phyloP scores from a whole-genome alignment of 2,113 vertebrate species.

The Myxocyprinus asiaticus region DNA sequence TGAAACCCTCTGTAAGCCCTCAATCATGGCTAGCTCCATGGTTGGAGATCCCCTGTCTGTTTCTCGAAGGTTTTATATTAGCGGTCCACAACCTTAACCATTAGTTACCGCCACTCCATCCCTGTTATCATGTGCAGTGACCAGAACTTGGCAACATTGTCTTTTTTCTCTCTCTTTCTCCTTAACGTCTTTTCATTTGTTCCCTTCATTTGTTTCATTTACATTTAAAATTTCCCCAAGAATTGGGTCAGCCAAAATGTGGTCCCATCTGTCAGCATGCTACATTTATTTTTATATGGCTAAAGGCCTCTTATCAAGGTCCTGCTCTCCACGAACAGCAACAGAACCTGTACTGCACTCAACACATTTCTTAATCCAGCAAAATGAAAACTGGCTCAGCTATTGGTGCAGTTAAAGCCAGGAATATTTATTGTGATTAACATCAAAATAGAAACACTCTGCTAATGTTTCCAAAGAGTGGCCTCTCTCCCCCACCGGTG shows the following conservation, averaged over 20 bases:
- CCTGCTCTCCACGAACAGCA: slow-evolving; percentile 45
- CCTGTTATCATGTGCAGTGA: not conserved
- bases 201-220: slow-evolving; percentile 58
- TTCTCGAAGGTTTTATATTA: too few relatives aligned
- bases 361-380: slow-evolving; percentile 26
- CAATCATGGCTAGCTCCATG: not conserved
- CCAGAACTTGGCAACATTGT: not conserved
- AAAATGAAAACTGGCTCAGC: slow-evolving; percentile 10
- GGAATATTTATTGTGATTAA: slow-evolving; percentile 29
- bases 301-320: slow-evolving; percentile 47
- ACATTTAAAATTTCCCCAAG: slow-evolving; percentile 61
- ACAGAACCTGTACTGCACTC: slow-evolving; percentile 41
- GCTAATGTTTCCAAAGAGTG: slow-evolving; percentile 29
- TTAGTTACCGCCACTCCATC: too few relatives aligned
- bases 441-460: slow-evolving; percentile 29
- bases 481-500: not conserved
- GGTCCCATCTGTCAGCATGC: slow-evolving; percentile 54
- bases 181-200: not conserved
- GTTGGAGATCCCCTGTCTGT: not conserved
- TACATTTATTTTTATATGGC: slow-evolving; percentile 67
- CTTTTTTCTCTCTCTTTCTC: slow-evolving; percentile 17
- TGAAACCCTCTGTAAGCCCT: not conserved
- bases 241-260: slow-evolving; percentile 72
- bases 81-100: too few relatives aligned
- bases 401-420: not conserved